Evolutionary conservation across 2,888 invertebrate species (phyloP).

Genomic region (Aromia moschata): DNA sequence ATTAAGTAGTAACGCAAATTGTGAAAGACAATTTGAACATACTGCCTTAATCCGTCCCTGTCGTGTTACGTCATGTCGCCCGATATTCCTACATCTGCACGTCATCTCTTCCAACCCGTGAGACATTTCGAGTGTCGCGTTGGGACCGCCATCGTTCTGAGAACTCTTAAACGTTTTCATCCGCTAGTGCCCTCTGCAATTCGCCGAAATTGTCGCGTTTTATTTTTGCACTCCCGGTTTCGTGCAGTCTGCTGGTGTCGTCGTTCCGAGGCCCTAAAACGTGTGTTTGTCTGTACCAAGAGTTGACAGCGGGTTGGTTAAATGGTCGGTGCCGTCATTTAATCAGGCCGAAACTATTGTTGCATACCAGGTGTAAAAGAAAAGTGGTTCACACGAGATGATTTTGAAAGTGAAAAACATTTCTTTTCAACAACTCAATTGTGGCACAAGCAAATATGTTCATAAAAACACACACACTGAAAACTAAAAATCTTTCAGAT

Average conservation of each 20-base stretch:
- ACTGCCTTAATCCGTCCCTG: not conserved
- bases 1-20: too few relatives aligned
- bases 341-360: too few relatives aligned
- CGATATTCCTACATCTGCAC: too few relatives aligned
- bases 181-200: conserved; percentile 6
- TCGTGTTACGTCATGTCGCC: not conserved
- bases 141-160: conserved; percentile 14
- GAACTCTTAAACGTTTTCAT: conserved; percentile 21
- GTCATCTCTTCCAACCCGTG: conserved; percentile 19
- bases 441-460: too few relatives aligned
- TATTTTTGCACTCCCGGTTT: not conserved
- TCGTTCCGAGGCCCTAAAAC: not conserved
- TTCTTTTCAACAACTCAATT: too few relatives aligned
- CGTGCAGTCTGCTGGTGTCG: not conserved
- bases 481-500: too few relatives aligned
- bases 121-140: conserved; percentile 22
- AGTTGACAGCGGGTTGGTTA: not conserved
- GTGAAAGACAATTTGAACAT: too few relatives aligned
- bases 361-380: too few relatives aligned
- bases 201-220: conserved; percentile 11
- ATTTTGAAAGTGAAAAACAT: too few relatives aligned
- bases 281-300: not conserved
- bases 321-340: too few relatives aligned
- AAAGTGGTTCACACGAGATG: too few relatives aligned
- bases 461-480: too few relatives aligned